Evolutionary conservation across 2,113 vertebrate species (phyloP).

Genomic region (Mustela nigripes): DNA sequence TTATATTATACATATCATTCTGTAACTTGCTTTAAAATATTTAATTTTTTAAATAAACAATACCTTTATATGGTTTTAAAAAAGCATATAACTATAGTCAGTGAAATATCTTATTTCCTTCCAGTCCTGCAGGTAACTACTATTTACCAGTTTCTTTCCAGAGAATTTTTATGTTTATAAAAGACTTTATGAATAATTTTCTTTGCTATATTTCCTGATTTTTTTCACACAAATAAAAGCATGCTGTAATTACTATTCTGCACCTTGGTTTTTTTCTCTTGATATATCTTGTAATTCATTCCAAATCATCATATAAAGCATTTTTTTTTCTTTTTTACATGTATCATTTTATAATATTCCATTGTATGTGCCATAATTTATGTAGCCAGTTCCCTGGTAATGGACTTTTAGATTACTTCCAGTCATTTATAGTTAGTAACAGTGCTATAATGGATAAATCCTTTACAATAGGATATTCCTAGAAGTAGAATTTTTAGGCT

Average conservation of each 20-base stretch:
- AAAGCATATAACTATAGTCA: not conserved
- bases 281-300: not conserved
- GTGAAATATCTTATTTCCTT: not conserved
- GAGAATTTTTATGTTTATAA: conserved; percentile 33
- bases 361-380: not conserved
- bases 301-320: not conserved
- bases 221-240: not conserved
- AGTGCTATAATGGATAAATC: not conserved
- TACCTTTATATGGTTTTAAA: not conserved
- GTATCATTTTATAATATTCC: conserved; percentile 22
- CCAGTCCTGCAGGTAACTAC: not conserved
- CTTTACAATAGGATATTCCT: not conserved
- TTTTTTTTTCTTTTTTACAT: not conserved
- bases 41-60: not conserved
- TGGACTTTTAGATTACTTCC: not conserved
- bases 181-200: conserved; percentile 25
- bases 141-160: not conserved
- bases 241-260: not conserved
- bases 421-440: not conserved
- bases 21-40: conserved; percentile 28
- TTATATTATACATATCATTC: not conserved
- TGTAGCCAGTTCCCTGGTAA: not conserved
- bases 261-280: not conserved
- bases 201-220: not conserved
- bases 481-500: not conserved